These are phyloP conservation scores for Henricia sp. DNA, from an alignment of 53 echinoderm and acorn worm genomes.

Conservation along the genomic window DNA sequence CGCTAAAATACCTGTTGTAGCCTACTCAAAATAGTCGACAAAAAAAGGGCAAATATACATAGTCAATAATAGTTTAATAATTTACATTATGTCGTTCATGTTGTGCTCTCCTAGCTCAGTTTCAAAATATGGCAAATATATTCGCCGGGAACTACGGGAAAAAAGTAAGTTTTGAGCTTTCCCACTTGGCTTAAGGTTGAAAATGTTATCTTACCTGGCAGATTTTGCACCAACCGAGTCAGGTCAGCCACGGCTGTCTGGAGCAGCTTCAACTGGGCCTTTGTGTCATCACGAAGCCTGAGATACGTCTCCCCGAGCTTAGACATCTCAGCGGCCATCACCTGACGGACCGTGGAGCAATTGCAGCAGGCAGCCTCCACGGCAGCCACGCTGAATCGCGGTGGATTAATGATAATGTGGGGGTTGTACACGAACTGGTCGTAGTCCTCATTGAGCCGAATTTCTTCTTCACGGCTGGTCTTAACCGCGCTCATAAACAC, in stretches of 20 bases:
- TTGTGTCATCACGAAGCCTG: slow-evolving; percentile 2
- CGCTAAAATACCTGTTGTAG: too few species aligned
- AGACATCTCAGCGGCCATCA: not conserved
- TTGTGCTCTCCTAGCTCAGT: too few species aligned
- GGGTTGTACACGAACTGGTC: slow-evolving; percentile 29
- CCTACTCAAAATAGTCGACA: too few species aligned
- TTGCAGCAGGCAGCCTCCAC: not conserved
- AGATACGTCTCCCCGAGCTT: not conserved
- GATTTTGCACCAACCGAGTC: not conserved
- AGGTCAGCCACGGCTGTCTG: slow-evolving; percentile 2
- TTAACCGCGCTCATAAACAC: too few species aligned
- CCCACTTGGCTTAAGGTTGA: too few species aligned
- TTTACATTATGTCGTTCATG: too few species aligned
- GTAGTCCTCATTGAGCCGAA: not conserved
- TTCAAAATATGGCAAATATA: too few species aligned
- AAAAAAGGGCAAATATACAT: too few species aligned
- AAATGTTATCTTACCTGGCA: slow-evolving; percentile 23
- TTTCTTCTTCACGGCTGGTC: too few species aligned
- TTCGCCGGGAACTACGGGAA: too few species aligned
- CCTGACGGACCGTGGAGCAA: not conserved
- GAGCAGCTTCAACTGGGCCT: not conserved
- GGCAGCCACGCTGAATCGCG: not conserved
- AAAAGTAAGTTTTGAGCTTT: too few species aligned
- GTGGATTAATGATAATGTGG: slow-evolving; percentile 26
- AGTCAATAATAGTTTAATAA: too few species aligned